phyloP scores from a whole-genome alignment of 2,113 vertebrate genomes.

The Daboia siamensis region DNA sequence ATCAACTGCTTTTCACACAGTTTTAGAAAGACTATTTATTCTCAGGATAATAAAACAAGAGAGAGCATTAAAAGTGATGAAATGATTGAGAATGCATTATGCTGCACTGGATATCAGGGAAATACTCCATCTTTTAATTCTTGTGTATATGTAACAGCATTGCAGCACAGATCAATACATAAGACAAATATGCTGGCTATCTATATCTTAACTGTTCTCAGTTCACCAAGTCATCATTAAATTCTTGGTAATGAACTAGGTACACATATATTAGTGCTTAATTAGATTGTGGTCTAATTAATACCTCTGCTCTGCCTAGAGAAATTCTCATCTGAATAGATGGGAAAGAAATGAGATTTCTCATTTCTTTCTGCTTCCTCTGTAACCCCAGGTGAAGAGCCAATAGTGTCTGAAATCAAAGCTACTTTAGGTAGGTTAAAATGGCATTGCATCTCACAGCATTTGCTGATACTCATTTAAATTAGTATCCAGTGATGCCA shows the following conservation, averaged over 20 bases:
- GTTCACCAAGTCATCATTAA: conserved; percentile 10
- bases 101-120: background rate
- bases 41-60: background rate
- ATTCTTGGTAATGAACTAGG: background rate
- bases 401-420: conserved; percentile 6
- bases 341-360: conserved; percentile 20
- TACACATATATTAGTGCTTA: conserved; percentile 4
- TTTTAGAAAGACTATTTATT: background rate
- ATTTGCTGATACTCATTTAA: background rate
- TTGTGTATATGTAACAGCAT: background rate
- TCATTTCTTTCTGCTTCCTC: conserved; percentile 7
- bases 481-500: background rate
- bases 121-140: conserved; percentile 1
- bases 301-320: background rate
- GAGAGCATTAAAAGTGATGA: background rate
- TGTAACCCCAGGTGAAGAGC: background rate
- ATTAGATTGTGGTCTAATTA: background rate
- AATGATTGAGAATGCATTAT: conserved; percentile 18
- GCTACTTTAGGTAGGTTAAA: conserved; percentile 5
- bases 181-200: background rate
- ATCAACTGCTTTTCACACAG: background rate
- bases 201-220: background rate
- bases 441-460: conserved; percentile 32
- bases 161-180: background rate
- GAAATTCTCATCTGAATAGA: conserved; percentile 12